Conservation (phyloP, 2,888 invertebrate genomes). For the Sclerodermus sp. region DNA sequence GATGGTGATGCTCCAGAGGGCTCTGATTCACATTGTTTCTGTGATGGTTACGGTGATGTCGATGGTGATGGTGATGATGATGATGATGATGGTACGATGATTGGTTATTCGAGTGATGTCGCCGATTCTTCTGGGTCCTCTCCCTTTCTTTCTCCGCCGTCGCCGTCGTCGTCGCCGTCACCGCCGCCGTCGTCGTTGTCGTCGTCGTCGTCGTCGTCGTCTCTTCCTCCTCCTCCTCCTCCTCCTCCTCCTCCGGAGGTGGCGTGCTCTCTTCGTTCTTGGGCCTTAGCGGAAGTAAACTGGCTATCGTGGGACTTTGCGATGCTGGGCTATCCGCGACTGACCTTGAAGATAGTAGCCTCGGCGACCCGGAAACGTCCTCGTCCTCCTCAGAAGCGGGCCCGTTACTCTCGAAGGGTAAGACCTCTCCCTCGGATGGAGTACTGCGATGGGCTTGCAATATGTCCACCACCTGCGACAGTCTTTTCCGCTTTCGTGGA, state of each 20-base stretch:
- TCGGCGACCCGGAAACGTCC: slow-evolving; percentile 51
- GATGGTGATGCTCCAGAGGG: slow-evolving; percentile 28
- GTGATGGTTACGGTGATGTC: slow-evolving; percentile 30
- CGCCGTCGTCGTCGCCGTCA: too few relatives aligned
- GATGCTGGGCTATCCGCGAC: slow-evolving; percentile 59
- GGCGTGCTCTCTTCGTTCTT: slow-evolving; percentile 52
- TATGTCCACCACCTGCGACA: slow-evolving; percentile 80
- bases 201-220: too few relatives aligned
- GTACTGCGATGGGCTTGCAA: slow-evolving; percentile 60
- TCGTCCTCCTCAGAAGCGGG: slow-evolving; percentile 48
- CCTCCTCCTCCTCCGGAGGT: slow-evolving; percentile 19
- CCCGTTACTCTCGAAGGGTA: slow-evolving; percentile 59
- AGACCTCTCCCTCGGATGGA: slow-evolving; percentile 57
- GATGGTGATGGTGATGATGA: slow-evolving; percentile 43
- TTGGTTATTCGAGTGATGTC: slow-evolving; percentile 13
- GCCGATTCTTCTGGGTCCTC: slow-evolving; percentile 15
- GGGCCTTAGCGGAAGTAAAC: slow-evolving; percentile 61
- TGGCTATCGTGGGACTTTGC: slow-evolving; percentile 55
- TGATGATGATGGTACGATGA: slow-evolving; percentile 28
- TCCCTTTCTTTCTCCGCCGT: too few relatives aligned
- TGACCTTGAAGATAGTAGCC: slow-evolving; percentile 48
- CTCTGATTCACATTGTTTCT: slow-evolving; percentile 25
- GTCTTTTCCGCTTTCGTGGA: slow-evolving; percentile 74
- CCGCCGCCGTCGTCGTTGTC: slow-evolving; percentile 31
- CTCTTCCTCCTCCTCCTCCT: too few relatives aligned